Evolutionary conservation across 2,113 vertebrate species (phyloP).

Genomic region (Limnothrissa miodon): DNA sequence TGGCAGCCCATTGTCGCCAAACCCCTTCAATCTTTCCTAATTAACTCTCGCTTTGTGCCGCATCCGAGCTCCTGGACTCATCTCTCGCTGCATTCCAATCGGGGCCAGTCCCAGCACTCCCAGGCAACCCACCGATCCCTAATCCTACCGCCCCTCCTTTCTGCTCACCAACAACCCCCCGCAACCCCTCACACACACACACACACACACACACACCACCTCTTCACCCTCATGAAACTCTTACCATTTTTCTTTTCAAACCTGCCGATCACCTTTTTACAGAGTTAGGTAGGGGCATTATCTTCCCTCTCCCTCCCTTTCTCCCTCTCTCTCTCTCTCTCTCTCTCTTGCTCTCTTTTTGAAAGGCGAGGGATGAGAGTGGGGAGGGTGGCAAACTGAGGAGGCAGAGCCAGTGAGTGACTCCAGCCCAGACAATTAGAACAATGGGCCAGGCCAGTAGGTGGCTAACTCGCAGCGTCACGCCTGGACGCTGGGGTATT

Average conservation of each 20-base stretch:
- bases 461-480: conserved; percentile 98
- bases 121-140: conserved; percentile 81
- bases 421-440: conserved; percentile 84
- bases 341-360: conserved; percentile 22
- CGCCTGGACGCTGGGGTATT: conserved; percentile 97
- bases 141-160: conserved; percentile 69
- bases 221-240: conserved; percentile 65
- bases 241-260: conserved; percentile 71
- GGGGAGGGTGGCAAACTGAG: conserved; percentile 67
- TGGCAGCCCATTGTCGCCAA: conserved; percentile 82
- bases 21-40: conserved; percentile 87
- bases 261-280: conserved; percentile 91
- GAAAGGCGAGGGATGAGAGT: conserved; percentile 64
- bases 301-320: not conserved
- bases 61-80: conserved; percentile 85
- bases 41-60: conserved; percentile 89
- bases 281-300: conserved; percentile 85
- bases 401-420: conserved; percentile 78
- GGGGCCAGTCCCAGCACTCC: conserved; percentile 78
- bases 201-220: conserved; percentile 46
- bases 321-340: not conserved
- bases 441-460: conserved; percentile 90
- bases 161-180: conserved; percentile 66
- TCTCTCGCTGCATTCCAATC: conserved; percentile 89
- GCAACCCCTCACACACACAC: conserved; percentile 63